Evolutionary conservation across 2,797 vertebrate species (phyloP), one percentile per base, ranked within the genome.

Genomic region (Typhlichthys subterraneus): DNA sequence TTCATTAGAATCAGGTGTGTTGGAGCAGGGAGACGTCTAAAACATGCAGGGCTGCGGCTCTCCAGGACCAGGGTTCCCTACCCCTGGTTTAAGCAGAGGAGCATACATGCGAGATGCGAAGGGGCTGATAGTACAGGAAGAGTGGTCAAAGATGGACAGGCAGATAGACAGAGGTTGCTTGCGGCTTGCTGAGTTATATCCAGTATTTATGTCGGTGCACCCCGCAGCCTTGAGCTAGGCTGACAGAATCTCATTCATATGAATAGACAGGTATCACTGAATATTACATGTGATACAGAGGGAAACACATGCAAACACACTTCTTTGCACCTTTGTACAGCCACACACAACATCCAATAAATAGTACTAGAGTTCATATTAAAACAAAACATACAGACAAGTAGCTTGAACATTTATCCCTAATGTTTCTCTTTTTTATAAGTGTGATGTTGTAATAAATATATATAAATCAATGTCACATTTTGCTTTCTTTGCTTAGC

Each of bases 261-360:
- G 45, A 81, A 57, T 51, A 67, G 49, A 74, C 38, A 57, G 48
- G 62, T 56, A 63, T 60, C 58, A 46, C 53, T 78, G 62, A 79
- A 82, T 78, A 75, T 78, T 73, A 73, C 69, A 83, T 83, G 63
- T 38, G 49, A 9, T 47, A 12, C 67, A 33, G 68, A 65, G 64
- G 47, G 59, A 60, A 67, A 54, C 57, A n/a, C 53, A 29, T 12
- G 45, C 10, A 12, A 4, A 19, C 59, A 17, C 31, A 58, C 46
- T 9, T 17, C 56, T 23, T 38, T n/a, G 12, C 38, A 55, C 51
- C 45, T 53, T 59, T 49, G 49, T 13, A 52, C 2, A 57, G 17
- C 54, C 51, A 38, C 45, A 59, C 2, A 45, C 47, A 12, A 67
- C 45, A 38, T 45, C 11, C 55, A 72, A 57, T 70, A 5, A 74